phyloP scores from a whole-genome alignment of 2,888 invertebrate genomes.

The Synanthedon tipuliformis region DNA sequence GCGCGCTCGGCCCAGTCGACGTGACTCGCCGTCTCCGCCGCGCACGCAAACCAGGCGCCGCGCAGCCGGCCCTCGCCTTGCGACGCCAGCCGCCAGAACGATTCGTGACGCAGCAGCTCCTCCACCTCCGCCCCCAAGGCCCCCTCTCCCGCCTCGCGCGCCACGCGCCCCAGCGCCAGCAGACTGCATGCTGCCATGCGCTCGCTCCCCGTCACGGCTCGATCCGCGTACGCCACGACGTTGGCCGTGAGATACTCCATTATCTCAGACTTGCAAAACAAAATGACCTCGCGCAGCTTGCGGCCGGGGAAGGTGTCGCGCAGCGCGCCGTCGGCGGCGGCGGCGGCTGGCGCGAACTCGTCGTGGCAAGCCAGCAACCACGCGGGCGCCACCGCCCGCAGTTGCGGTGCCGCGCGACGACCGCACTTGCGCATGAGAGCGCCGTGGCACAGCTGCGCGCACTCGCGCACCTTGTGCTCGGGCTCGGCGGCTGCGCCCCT shows the following conservation, averaged over 20 bases:
- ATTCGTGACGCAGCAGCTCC: not conserved
- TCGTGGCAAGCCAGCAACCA: slow-evolving; percentile 11
- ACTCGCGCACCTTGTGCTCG: slow-evolving; percentile 87
- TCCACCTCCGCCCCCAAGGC: not conserved
- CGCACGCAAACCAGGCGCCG: slow-evolving; percentile 7
- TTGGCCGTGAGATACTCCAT: too few species aligned
- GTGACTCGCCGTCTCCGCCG: slow-evolving; percentile 21
- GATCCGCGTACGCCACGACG: too few species aligned
- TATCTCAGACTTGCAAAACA: too few species aligned
- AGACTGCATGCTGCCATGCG: too few species aligned
- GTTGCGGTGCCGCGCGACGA: slow-evolving; percentile 80
- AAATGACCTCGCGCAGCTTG: too few species aligned
- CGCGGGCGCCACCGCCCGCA: slow-evolving; percentile 30
- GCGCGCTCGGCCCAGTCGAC: slow-evolving; percentile 70
- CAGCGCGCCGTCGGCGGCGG: slow-evolving; percentile 14
- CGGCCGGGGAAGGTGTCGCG: slow-evolving; percentile 9
- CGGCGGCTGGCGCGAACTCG: slow-evolving; percentile 1
- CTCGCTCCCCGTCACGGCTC: too few species aligned
- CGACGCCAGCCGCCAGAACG: not conserved
- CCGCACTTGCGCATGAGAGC: slow-evolving; percentile 73
- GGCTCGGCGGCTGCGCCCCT: slow-evolving; percentile 79
- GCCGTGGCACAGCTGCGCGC: slow-evolving; percentile 75
- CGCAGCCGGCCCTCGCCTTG: slow-evolving; percentile 6
- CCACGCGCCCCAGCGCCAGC: not conserved
- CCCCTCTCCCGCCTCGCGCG: not conserved